phyloP scores from a whole-genome alignment of 2,888 invertebrate genomes.

The Tridacna gigas region DNA sequence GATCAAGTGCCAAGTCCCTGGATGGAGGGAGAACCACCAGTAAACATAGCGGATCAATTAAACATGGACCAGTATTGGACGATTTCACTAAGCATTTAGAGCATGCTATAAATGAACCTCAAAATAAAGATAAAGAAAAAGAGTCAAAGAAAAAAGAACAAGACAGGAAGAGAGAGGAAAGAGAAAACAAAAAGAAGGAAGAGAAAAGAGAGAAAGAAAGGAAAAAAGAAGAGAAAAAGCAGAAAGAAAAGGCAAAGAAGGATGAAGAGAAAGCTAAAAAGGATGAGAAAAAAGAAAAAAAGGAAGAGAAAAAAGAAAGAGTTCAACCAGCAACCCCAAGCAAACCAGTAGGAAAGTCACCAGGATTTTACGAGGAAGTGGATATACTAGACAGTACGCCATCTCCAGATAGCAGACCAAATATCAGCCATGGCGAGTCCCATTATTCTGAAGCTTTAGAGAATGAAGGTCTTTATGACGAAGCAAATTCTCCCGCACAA shows the following conservation, averaged over 20 bases:
- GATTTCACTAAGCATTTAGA: slow-evolving; percentile 45
- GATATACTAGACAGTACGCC: slow-evolving; percentile 6
- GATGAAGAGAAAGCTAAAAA: slow-evolving; percentile 33
- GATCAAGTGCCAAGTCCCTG: not conserved
- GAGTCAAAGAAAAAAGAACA: slow-evolving; percentile 42
- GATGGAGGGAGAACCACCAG: not conserved
- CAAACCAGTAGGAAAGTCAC: not conserved
- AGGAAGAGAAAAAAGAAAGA: slow-evolving; percentile 30
- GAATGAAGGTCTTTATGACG: slow-evolving; percentile 3
- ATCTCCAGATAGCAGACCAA: not conserved
- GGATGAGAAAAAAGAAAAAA: slow-evolving; percentile 37
- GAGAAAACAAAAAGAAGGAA: slow-evolving; percentile 36
- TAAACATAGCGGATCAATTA: slow-evolving; percentile 7
- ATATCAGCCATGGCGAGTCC: not conserved
- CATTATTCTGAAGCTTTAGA: slow-evolving; percentile 7
- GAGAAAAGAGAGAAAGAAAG: slow-evolving; percentile 44
- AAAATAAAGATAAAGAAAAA: slow-evolving; percentile 40
- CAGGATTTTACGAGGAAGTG: slow-evolving; percentile 9
- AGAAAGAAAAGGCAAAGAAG: slow-evolving; percentile 33
- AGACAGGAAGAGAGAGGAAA: slow-evolving; percentile 34
- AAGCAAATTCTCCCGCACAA: slow-evolving; percentile 17
- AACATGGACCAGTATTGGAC: slow-evolving; percentile 24
- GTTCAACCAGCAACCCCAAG: not conserved
- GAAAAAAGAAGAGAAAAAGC: slow-evolving; percentile 35
- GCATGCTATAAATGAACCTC: slow-evolving; percentile 17